Evolutionary conservation across 2,888 invertebrate genomes (phyloP).

Genomic region (Cosmia pyralina): DNA sequence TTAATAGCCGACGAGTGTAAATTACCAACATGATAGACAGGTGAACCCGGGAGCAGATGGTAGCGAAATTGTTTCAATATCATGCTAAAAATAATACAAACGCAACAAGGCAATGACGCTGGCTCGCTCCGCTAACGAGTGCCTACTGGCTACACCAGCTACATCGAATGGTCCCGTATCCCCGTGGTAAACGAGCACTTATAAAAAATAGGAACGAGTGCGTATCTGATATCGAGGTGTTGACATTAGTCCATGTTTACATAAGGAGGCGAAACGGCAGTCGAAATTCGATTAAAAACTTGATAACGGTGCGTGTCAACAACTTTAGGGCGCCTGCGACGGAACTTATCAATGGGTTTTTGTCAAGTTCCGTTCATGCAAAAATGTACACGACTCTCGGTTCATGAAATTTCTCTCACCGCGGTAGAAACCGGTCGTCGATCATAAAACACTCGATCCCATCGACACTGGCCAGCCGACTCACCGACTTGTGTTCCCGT

Average conservation of each 20-base stretch:
- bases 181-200: constrained; percentile 76
- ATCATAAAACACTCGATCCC: constrained; percentile 63
- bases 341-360: constrained; percentile 81
- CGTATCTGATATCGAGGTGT: constrained; percentile 87
- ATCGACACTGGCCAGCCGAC: constrained; percentile 41
- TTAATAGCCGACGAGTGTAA: constrained; percentile 82
- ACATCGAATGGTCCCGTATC: constrained; percentile 77
- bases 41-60: constrained; percentile 86
- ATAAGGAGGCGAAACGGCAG: constrained; percentile 89
- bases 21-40: constrained; percentile 87
- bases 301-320: constrained; percentile 84
- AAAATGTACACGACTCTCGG: constrained; percentile 73
- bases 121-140: constrained; percentile 63
- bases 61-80: constrained; percentile 85
- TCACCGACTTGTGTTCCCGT: constrained; percentile 52
- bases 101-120: constrained; percentile 63
- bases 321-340: constrained; percentile 83
- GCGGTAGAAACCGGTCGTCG: constrained; percentile 67
- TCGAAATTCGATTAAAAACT: constrained; percentile 86
- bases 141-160: constrained; percentile 43
- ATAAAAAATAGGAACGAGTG: constrained; percentile 82
- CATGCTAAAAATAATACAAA: constrained; percentile 84
- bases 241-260: constrained; percentile 87
- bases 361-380: constrained; percentile 77
- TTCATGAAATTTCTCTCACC: constrained; percentile 69